phyloP scores from a whole-genome alignment of 1,140 invertebrate species.

The Aphidius gifuensis region DNA sequence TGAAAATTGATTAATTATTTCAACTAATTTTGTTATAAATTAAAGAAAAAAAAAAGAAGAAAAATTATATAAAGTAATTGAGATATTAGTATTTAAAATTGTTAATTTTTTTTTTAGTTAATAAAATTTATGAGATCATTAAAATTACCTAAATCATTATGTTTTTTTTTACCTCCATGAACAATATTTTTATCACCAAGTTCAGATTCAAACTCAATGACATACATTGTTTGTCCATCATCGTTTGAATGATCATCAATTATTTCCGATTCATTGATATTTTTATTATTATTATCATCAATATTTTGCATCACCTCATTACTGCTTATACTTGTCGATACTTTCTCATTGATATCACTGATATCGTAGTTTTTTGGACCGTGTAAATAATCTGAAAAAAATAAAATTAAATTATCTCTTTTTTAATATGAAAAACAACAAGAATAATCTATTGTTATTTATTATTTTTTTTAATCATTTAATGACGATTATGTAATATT shows the following conservation, averaged over 20 bases:
- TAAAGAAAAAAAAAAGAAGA: too few relatives aligned
- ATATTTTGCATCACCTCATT: conserved; percentile 28
- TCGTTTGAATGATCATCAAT: conserved; percentile 6
- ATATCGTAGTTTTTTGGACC: conserved; percentile 33
- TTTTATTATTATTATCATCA: conserved; percentile 16
- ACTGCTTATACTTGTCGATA: conserved; percentile 27
- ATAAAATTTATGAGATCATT: too few relatives aligned
- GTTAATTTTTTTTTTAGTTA: too few relatives aligned
- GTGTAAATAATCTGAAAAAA: conserved; percentile 31
- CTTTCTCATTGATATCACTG: conserved; percentile 21
- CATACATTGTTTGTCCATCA: conserved; percentile 39
- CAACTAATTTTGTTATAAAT: too few relatives aligned
- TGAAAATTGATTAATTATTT: too few relatives aligned
- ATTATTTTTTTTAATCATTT: too few relatives aligned
- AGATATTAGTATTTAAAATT: too few relatives aligned
- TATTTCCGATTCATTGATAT: conserved; percentile 9
- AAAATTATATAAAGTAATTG: too few relatives aligned
- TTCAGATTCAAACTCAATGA: conserved; percentile 42
- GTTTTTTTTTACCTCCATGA: conserved; percentile 36
- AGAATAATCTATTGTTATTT: neutral
- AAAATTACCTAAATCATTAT: conserved; percentile 31
- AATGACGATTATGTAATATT: too few relatives aligned
- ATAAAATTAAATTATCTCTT: conserved; percentile 15
- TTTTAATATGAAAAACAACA: too few relatives aligned
- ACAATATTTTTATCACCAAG: conserved; percentile 36